A percentile compares a stretch with the other conserved stretches of the same genome.
Evolutionary conservation across 2,113 vertebrate species (phyloP).

Genomic region (Platysternon megacephalum): DNA sequence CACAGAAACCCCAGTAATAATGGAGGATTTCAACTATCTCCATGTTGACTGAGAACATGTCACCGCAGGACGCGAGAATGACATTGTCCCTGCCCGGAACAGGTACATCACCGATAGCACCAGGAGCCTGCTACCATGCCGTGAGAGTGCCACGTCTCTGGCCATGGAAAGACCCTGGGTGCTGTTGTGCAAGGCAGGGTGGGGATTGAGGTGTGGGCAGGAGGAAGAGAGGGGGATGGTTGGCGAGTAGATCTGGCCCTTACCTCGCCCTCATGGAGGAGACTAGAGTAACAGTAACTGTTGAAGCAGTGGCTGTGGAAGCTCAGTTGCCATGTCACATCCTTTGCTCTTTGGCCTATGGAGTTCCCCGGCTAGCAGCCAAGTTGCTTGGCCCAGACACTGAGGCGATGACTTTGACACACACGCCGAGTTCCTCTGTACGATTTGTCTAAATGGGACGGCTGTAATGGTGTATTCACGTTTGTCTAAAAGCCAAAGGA

Average conservation of each 20-base stretch:
- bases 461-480: neutral
- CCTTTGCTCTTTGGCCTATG: neutral
- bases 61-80: neutral
- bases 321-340: neutral
- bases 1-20: too few relatives aligned
- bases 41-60: too few relatives aligned
- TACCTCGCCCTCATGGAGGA: neutral
- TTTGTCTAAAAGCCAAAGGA: constrained; percentile 49
- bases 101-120: neutral
- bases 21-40: too few relatives aligned
- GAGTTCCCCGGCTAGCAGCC: neutral
- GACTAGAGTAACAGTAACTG: neutral
- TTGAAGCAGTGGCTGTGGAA: neutral
- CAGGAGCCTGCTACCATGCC: neutral
- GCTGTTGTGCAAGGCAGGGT: neutral
- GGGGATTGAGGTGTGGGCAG: neutral
- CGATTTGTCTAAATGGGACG: constrained; percentile 29
- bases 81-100: neutral
- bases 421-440: neutral
- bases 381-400: neutral
- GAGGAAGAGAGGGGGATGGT: neutral
- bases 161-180: neutral
- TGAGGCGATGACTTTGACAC: neutral
- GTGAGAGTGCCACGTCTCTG: neutral
- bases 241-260: neutral